Conservation (phyloP, 2,797 vertebrate species). For the Xenentodon cancila region DNA sequence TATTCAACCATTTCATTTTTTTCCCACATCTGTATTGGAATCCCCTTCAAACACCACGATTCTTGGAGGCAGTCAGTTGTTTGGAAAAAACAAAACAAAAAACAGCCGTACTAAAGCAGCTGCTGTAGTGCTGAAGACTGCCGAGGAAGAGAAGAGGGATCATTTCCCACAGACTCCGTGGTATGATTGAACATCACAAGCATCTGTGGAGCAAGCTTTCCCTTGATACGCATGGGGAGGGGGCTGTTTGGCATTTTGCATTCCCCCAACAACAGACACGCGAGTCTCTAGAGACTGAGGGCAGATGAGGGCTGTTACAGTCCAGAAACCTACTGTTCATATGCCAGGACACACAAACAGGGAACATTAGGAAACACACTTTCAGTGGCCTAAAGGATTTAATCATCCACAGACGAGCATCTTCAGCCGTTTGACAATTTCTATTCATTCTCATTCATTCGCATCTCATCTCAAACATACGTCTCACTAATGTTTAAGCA, state of each 20-base stretch:
- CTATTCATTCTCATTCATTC: constrained; percentile 61
- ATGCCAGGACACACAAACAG: constrained; percentile 55
- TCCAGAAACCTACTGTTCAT: constrained; percentile 50
- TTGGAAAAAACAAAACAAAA: constrained; percentile 26
- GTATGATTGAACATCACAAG: constrained; percentile 30
- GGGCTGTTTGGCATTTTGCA: constrained; percentile 50
- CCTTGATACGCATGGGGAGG: constrained; percentile 11
- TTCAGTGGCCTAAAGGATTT: constrained; percentile 68
- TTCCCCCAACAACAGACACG: constrained; percentile 40
- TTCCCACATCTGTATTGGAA: constrained; percentile 40
- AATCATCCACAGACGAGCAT: constrained; percentile 68
- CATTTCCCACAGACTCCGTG: constrained; percentile 37
- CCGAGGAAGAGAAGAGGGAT: constrained; percentile 23
- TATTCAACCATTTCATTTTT: constrained; percentile 30
- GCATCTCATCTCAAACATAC: constrained; percentile 66
- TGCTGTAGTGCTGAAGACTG: constrained; percentile 61
- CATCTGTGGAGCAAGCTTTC: constrained; percentile 34
- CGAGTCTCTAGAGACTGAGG: constrained; percentile 47
- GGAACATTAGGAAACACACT: constrained; percentile 66
- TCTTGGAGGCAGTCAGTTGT: constrained; percentile 66
- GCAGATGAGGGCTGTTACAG: constrained; percentile 65
- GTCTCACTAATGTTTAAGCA: constrained; percentile 74
- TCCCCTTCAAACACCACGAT: constrained; percentile 59
- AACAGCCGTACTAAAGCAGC: constrained; percentile 46
- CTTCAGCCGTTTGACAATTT: constrained; percentile 52